Conservation (phyloP, 2,113 vertebrate species). For the Epinephelus cyanopodus region DNA sequence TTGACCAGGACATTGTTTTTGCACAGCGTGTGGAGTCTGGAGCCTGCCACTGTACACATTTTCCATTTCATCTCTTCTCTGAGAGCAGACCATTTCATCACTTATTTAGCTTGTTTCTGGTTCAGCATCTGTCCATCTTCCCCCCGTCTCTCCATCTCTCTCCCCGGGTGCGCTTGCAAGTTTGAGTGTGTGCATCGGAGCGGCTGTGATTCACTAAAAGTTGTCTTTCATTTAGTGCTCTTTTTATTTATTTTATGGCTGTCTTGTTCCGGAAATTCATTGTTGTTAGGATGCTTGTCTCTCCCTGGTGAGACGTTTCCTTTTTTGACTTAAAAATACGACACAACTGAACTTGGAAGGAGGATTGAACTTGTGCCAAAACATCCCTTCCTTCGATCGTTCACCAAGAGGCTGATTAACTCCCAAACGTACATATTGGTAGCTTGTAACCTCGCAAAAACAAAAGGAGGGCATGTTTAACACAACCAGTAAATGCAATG, state of each 20-base stretch:
- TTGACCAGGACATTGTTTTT: constrained; percentile 59
- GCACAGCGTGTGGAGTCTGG: constrained; percentile 14
- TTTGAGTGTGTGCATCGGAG: constrained; percentile 52
- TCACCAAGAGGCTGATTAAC: background rate
- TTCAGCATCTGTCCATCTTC: constrained; percentile 73
- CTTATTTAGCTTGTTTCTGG: constrained; percentile 73
- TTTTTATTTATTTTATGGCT: constrained; percentile 45
- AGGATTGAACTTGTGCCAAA: constrained; percentile 29
- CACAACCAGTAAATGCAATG: background rate
- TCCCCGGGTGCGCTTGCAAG: constrained; percentile 55
- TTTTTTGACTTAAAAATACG: constrained; percentile 31
- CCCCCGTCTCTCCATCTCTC: constrained; percentile 51
- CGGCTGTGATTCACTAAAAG: constrained; percentile 55
- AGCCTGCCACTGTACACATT: constrained; percentile 55
- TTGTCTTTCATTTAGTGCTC: constrained; percentile 52
- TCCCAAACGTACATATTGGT: background rate
- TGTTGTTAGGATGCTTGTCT: constrained; percentile 28
- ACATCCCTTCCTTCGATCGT: background rate
- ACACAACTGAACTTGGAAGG: background rate
- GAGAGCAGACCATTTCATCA: constrained; percentile 66
- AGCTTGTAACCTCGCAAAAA: constrained; percentile 16
- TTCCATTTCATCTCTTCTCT: constrained; percentile 59
- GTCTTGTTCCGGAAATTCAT: constrained; percentile 32
- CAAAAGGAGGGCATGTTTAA: constrained; percentile 12
- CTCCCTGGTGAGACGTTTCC: constrained; percentile 17